Evolutionary conservation across 1,140 invertebrate species (phyloP).

Genomic region (Drosophila tsacasi): DNA sequence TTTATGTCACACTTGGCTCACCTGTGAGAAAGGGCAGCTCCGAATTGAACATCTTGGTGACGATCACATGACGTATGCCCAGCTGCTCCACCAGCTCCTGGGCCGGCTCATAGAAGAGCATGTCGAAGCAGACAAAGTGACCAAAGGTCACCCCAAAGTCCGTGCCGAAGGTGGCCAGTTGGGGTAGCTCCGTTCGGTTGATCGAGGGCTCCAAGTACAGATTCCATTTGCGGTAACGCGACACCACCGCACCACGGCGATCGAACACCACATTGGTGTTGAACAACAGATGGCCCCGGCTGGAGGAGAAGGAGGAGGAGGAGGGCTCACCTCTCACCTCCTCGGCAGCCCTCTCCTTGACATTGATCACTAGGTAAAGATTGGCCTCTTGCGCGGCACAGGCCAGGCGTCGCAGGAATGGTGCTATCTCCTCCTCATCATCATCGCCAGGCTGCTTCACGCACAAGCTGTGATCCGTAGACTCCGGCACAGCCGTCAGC

Average conservation of each 20-base stretch:
- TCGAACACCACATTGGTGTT: constrained; percentile 92
- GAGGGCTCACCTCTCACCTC: constrained; percentile 10
- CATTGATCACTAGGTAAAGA: constrained; percentile 90
- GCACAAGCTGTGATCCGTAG: constrained; percentile 41
- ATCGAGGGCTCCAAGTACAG: constrained; percentile 86
- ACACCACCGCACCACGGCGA: constrained; percentile 86
- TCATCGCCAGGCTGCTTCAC: neutral
- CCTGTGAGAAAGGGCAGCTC: constrained; percentile 90
- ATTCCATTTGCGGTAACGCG: constrained; percentile 92
- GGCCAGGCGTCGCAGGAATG: constrained; percentile 61
- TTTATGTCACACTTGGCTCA: constrained; percentile 45
- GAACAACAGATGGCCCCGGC: constrained; percentile 86
- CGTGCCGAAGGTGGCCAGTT: constrained; percentile 89
- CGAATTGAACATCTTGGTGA: constrained; percentile 90
- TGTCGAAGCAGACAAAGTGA: constrained; percentile 92
- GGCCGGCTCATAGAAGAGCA: constrained; percentile 89
- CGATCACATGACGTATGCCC: constrained; percentile 89
- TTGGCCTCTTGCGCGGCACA: constrained; percentile 55
- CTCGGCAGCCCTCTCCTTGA: constrained; percentile 87
- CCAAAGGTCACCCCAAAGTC: constrained; percentile 94
- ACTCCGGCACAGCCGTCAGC: constrained; percentile 61
- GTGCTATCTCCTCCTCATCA: constrained; percentile 10
- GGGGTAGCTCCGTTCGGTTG: constrained; percentile 62
- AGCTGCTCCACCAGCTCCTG: constrained; percentile 61
- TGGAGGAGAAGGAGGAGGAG: too few relatives aligned